phyloP scores from a whole-genome alignment of 2,888 invertebrate genomes.

The Ichneumoninae sp. region DNA sequence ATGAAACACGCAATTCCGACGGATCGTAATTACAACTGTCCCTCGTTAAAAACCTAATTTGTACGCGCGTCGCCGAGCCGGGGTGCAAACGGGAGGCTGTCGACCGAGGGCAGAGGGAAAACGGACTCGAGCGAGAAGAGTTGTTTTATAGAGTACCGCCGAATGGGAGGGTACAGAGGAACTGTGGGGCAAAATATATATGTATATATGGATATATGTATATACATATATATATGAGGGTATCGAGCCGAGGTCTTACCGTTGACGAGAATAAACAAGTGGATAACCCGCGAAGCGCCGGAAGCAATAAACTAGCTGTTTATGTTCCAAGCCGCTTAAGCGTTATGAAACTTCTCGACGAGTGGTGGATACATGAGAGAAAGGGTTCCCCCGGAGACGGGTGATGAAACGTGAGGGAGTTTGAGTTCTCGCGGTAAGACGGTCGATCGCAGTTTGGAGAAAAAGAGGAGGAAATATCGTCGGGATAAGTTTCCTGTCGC shows the following conservation, averaged over 20 bases:
- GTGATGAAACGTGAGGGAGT: not conserved
- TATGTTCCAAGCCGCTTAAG: conserved; percentile 65
- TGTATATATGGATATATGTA: not conserved
- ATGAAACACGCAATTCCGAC: conserved; percentile 67
- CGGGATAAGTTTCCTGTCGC: not conserved
- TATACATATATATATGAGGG: conserved; percentile 45
- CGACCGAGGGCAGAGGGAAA: conserved; percentile 16
- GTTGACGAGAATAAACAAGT: conserved; percentile 65
- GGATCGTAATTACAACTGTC: conserved; percentile 71
- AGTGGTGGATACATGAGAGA: conserved; percentile 16
- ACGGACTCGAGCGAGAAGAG: conserved; percentile 16
- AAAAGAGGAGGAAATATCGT: not conserved
- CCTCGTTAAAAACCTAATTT: conserved; percentile 74
- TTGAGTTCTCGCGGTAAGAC: not conserved
- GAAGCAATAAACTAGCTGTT: conserved; percentile 70
- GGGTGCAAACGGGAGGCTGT: conserved; percentile 51
- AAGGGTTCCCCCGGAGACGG: not conserved
- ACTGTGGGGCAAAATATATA: conserved; percentile 55
- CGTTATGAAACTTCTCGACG: conserved; percentile 65
- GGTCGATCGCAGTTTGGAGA: conserved; percentile 11
- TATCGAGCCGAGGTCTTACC: conserved; percentile 40
- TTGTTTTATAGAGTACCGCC: not conserved
- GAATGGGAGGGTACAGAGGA: conserved; percentile 3
- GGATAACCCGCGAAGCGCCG: conserved; percentile 52
- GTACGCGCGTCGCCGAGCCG: conserved; percentile 65